phyloP scores from a whole-genome alignment of 2,113 vertebrate genomes.

The Sturnira hondurensis region DNA sequence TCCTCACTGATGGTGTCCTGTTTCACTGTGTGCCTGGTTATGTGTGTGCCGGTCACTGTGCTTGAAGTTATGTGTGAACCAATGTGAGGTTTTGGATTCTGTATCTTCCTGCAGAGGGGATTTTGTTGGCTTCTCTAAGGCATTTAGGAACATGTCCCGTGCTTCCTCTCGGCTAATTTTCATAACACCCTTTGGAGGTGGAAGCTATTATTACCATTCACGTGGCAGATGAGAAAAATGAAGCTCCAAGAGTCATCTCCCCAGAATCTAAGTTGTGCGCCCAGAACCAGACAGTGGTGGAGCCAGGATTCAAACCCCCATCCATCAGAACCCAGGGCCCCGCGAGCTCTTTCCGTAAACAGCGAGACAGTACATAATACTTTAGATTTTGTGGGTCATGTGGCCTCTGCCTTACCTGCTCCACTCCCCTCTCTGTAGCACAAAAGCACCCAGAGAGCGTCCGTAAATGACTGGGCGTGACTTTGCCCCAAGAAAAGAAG shows the following conservation, averaged over 20 bases:
- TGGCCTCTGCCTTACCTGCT: background rate
- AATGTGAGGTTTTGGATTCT: background rate
- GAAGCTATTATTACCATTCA: background rate
- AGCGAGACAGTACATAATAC: background rate
- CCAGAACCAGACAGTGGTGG: background rate
- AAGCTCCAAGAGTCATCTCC: background rate
- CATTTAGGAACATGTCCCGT: background rate
- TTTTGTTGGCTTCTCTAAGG: background rate
- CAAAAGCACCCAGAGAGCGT: fast-evolving
- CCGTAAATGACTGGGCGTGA: fast-evolving
- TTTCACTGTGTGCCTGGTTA: background rate
- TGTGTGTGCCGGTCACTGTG: background rate
- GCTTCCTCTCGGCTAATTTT: background rate
- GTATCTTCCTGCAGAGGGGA: background rate
- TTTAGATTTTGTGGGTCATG: background rate
- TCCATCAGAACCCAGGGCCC: background rate
- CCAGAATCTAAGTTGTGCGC: background rate
- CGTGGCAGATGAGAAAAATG: background rate
- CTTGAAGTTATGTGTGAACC: background rate
- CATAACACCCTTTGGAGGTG: background rate
- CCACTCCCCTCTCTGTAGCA: background rate
- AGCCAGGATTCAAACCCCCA: too few species aligned
- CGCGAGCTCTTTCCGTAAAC: background rate
- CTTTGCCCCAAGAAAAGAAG: background rate
- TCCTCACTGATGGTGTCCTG: background rate